phyloP scores from a whole-genome alignment of 2,797 vertebrate genomes.

The Rallus crepitans region DNA sequence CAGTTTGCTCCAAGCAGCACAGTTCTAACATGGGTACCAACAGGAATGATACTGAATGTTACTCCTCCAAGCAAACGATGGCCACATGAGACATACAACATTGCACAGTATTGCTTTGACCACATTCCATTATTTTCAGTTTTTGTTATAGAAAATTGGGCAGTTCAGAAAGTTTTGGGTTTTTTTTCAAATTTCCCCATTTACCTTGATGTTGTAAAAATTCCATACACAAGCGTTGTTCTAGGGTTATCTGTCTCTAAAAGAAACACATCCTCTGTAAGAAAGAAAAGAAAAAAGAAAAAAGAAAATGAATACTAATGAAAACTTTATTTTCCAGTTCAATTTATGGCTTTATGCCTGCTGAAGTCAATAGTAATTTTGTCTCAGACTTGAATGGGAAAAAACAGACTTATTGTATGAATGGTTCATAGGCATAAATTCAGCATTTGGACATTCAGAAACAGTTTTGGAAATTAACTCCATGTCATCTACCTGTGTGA shows the following conservation, averaged over 20 bases:
- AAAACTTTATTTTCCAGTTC: background rate
- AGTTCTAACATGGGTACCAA: background rate
- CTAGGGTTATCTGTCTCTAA: slow-evolving; percentile 94
- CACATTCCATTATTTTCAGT: background rate
- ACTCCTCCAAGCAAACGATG: background rate
- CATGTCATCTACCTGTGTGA: background rate
- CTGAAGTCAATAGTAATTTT: background rate
- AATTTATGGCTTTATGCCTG: background rate
- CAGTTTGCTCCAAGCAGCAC: background rate
- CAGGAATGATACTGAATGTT: background rate
- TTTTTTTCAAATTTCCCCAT: background rate
- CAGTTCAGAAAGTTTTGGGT: background rate
- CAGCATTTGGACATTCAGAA: background rate
- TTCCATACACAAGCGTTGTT: slow-evolving; percentile 91
- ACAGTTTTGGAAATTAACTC: background rate
- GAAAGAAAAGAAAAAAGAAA: slow-evolving; percentile 23
- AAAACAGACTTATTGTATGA: background rate
- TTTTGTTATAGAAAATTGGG: background rate
- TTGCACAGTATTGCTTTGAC: background rate
- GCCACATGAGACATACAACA: background rate
- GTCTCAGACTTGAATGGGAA: background rate
- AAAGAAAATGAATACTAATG: background rate
- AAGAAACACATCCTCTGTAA: slow-evolving; percentile 93
- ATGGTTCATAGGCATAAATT: background rate
- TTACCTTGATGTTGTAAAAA: slow-evolving; percentile 98